Percentiles rank a stretch among this genome's conserved stretches.
These are phyloP conservation scores for Phylloscopus trochilus DNA, from an alignment of 2,113 vertebrate species.

Conservation along the genomic window DNA sequence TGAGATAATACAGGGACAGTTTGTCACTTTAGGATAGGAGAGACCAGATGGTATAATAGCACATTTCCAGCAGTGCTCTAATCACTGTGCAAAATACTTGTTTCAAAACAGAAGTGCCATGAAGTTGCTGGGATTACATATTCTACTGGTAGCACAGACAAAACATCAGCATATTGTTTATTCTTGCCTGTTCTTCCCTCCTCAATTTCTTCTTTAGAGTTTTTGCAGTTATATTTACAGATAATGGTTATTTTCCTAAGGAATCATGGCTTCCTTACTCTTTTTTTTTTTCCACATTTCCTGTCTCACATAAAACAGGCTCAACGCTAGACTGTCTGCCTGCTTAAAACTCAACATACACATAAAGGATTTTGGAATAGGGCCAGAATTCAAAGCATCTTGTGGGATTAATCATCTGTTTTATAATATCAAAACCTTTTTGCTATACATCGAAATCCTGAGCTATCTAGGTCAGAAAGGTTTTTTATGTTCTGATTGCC, in stretches of 20 bases:
- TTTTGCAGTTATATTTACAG: neutral
- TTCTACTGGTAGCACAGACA: neutral
- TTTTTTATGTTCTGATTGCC: conserved; percentile 9
- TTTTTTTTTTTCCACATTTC: neutral
- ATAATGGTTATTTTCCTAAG: neutral
- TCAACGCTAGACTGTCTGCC: neutral
- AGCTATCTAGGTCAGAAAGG: conserved; percentile 38
- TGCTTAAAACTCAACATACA: neutral
- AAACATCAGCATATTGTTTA: neutral
- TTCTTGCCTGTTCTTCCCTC: neutral
- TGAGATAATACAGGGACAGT: neutral
- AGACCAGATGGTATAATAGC: neutral
- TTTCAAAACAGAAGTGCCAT: neutral
- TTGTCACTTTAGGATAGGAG: neutral
- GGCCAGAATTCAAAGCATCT: neutral
- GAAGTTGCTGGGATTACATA: neutral
- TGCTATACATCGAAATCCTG: conserved; percentile 12
- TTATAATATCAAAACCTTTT: conserved; percentile 9
- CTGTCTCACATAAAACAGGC: neutral
- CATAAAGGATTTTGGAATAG: neutral
- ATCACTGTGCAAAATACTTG: neutral
- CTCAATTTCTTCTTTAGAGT: neutral
- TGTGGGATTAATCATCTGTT: conserved; percentile 29
- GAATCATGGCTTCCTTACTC: neutral
- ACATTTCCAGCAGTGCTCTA: neutral